phyloP scores from a whole-genome alignment of 2,113 vertebrate species.

The Eublepharis macularius region DNA sequence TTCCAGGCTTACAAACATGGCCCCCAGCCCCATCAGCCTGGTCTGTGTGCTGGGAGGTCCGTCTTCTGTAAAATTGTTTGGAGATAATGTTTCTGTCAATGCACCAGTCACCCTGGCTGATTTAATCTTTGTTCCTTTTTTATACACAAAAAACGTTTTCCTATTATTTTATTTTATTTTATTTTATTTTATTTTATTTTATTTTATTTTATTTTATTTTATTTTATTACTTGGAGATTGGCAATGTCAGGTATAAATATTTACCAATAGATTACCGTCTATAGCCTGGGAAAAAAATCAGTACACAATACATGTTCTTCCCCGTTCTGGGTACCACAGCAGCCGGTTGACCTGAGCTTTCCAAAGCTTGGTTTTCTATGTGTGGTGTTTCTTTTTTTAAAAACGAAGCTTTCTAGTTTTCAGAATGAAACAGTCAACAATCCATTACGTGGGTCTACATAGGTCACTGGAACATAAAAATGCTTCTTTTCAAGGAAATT shows the following conservation, averaged over 20 bases:
- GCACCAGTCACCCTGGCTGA: conserved; percentile 3
- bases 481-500: background rate
- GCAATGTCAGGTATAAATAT: background rate
- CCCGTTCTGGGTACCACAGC: background rate
- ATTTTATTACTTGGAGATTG: background rate
- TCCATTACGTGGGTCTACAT: background rate
- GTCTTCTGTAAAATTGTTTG: background rate
- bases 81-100: background rate
- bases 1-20: too few relatives aligned
- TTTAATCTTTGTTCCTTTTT: background rate
- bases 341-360: background rate
- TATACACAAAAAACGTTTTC: too few relatives aligned
- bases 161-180: too few relatives aligned
- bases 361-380: background rate
- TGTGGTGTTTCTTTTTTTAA: background rate
- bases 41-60: too few relatives aligned
- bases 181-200: too few relatives aligned
- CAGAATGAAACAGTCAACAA: background rate
- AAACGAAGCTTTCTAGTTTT: background rate
- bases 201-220: too few relatives aligned
- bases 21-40: too few relatives aligned
- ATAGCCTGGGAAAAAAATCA: background rate
- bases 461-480: background rate
- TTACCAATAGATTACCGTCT: background rate
- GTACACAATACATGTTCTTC: background rate